phyloP scores from a whole-genome alignment of 2,888 invertebrate genomes.

The Xylota sylvarum region DNA sequence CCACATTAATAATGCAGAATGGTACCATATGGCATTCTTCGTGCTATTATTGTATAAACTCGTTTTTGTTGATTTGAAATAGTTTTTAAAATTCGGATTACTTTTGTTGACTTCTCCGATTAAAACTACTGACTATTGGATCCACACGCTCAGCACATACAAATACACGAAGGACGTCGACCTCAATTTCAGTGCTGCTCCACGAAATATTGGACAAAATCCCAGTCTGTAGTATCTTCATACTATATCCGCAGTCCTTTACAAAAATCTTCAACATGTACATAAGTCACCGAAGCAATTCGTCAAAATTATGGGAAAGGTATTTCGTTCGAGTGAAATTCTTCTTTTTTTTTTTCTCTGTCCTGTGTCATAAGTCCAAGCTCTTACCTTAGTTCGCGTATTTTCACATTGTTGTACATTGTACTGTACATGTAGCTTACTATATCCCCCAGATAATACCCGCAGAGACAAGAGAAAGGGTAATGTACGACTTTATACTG shows the following conservation, averaged over 20 bases:
- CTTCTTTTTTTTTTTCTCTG: not conserved
- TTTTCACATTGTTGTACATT: constrained; percentile 13
- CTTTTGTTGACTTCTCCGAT: no score
- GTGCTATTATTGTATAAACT: no score
- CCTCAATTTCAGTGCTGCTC: no score
- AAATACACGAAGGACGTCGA: no score
- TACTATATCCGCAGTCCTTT: not conserved
- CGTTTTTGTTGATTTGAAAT: no score
- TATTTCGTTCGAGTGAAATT: constrained; percentile 2
- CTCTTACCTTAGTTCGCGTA: not conserved
- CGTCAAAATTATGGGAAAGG: constrained; percentile 19
- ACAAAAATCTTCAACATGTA: not conserved
- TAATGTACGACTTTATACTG: not conserved
- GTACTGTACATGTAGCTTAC: not conserved
- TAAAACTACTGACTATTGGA: no score
- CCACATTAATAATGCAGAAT: no score
- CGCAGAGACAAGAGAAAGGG: not conserved
- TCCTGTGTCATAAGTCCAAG: not conserved
- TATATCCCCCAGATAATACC: constrained; percentile 3
- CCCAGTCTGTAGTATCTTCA: not conserved
- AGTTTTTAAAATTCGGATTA: no score
- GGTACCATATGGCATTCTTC: no score
- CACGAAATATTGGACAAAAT: not conserved
- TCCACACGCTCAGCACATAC: no score
- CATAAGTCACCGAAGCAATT: not conserved